Percentiles rank a stretch among this genome's conserved stretches.
phyloP scores from a whole-genome alignment of 1,140 invertebrate species.

The Harlomillsia oculata region DNA sequence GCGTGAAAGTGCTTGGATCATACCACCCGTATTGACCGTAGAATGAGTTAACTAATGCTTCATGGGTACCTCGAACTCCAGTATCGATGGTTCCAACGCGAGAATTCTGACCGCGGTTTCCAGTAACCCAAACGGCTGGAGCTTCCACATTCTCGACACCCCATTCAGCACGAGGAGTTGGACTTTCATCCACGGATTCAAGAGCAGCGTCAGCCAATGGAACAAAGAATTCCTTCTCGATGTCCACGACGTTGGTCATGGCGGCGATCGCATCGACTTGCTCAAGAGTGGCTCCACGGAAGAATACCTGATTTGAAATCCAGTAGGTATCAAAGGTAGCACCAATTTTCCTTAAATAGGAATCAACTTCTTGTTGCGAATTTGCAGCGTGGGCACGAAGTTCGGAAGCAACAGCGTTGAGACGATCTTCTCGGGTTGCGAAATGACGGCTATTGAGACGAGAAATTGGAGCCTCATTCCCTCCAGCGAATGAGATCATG shows the following conservation, averaged over 20 bases:
- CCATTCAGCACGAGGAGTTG: constrained; percentile 3
- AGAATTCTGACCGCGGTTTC: constrained; percentile 6
- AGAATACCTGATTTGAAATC: constrained; percentile 12
- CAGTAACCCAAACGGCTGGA: constrained; percentile 10
- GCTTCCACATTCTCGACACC: constrained; percentile 21
- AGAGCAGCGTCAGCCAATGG: background rate
- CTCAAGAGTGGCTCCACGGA: background rate
- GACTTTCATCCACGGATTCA: background rate
- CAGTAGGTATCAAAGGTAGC: background rate
- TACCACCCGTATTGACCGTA: constrained; percentile 7
- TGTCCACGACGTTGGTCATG: background rate
- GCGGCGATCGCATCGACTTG: background rate
- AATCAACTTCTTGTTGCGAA: background rate
- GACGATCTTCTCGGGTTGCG: background rate
- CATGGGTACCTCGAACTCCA: constrained; percentile 11
- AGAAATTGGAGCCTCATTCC: background rate
- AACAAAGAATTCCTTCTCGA: background rate
- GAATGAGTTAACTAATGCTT: constrained; percentile 6
- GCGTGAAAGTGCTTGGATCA: background rate
- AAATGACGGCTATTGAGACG: background rate
- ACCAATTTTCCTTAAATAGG: background rate
- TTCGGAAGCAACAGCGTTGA: background rate
- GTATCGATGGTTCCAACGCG: constrained; percentile 22
- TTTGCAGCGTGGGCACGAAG: constrained; percentile 4
- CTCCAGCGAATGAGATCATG: background rate